Evolutionary conservation across 2,888 invertebrate genomes (phyloP).

Genomic region (Theretra japonica): DNA sequence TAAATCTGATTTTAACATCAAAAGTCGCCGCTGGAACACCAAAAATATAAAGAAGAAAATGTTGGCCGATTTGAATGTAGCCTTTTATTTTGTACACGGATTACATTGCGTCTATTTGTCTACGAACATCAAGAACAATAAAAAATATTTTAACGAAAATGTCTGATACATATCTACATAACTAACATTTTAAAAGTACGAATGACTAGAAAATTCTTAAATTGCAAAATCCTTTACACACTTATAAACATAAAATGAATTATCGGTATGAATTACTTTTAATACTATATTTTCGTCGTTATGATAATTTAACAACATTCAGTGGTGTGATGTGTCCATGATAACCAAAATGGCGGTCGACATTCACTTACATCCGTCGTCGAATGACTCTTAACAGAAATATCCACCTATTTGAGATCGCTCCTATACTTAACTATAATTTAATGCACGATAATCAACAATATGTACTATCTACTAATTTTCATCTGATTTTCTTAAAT

Average conservation of each 20-base stretch:
- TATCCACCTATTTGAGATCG: background rate
- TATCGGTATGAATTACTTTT: background rate
- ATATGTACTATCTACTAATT: slow-evolving; percentile 2
- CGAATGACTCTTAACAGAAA: too few species aligned
- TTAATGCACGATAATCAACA: background rate
- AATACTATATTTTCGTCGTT: background rate
- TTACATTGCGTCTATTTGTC: slow-evolving; percentile 16
- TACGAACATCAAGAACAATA: slow-evolving; percentile 28
- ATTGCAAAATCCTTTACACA: background rate
- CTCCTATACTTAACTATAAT: background rate
- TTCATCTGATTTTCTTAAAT: background rate
- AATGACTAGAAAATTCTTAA: slow-evolving; percentile 16
- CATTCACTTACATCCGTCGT: background rate
- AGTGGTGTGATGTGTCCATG: background rate
- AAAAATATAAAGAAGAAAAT: background rate
- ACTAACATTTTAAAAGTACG: slow-evolving; percentile 26
- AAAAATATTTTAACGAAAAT: slow-evolving; percentile 33
- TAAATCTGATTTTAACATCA: too few species aligned
- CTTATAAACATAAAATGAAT: background rate
- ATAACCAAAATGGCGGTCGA: too few species aligned
- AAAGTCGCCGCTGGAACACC: background rate
- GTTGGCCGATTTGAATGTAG: background rate
- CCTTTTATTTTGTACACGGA: slow-evolving; percentile 22
- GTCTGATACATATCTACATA: slow-evolving; percentile 39
- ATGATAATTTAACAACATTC: background rate